phyloP scores from a whole-genome alignment of 2,797 vertebrate genomes.

The Molothrus ater region DNA sequence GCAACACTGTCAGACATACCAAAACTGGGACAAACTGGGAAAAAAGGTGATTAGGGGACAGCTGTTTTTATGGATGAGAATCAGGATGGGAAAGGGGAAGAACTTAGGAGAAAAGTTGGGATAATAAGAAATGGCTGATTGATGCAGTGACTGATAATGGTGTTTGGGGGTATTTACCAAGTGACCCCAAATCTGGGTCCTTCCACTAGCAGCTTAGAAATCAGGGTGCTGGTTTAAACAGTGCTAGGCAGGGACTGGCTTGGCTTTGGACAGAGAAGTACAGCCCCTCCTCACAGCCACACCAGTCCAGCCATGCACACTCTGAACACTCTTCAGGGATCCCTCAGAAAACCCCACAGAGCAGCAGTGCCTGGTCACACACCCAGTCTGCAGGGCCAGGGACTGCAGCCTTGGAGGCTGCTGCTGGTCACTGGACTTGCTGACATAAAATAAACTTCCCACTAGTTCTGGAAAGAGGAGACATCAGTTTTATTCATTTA shows the following conservation, averaged over 20 bases:
- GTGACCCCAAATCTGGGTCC: background rate
- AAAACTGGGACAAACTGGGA: fast-evolving
- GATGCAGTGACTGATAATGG: background rate
- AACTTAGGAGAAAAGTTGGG: background rate
- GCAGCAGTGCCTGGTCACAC: background rate
- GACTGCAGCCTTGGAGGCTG: background rate
- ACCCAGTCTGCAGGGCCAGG: fast-evolving
- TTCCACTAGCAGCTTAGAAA: background rate
- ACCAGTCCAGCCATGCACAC: background rate
- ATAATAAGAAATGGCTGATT: background rate
- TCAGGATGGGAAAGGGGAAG: background rate
- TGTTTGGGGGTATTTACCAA: background rate
- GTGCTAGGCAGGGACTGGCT: background rate
- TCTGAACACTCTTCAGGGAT: fast-evolving
- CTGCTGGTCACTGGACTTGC: background rate
- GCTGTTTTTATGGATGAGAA: background rate
- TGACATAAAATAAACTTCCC: background rate
- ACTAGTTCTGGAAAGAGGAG: background rate
- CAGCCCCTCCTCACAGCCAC: background rate
- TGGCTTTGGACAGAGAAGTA: background rate
- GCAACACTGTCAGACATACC: background rate
- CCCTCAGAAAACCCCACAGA: background rate
- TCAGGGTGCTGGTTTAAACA: background rate
- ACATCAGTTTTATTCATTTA: background rate
- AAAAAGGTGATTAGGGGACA: background rate